A percentile compares a stretch with the other conserved stretches of the same genome.
phyloP scores from a whole-genome alignment of 2,797 vertebrate species.

The Epinephelus malabaricus region DNA sequence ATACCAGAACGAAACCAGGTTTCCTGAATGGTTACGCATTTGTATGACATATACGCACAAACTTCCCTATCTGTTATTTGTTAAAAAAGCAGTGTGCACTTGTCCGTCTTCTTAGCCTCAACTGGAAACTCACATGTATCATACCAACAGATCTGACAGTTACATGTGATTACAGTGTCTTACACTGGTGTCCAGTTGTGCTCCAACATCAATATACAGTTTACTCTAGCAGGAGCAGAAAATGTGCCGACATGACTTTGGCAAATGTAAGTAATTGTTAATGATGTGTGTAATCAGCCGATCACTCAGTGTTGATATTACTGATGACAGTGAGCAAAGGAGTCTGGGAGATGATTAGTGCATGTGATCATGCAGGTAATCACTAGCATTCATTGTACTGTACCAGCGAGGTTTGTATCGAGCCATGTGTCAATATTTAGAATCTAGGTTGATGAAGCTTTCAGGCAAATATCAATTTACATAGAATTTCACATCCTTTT shows the following conservation, averaged over 20 bases:
- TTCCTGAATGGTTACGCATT: not conserved
- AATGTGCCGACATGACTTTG: slow-evolving; percentile 29
- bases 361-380: slow-evolving; percentile 46
- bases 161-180: slow-evolving; percentile 1
- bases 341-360: slow-evolving; percentile 50
- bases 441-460: not conserved
- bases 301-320: slow-evolving; percentile 58
- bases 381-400: slow-evolving; percentile 2
- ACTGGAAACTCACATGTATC: not conserved
- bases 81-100: accelerated
- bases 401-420: not conserved
- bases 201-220: slow-evolving; percentile 29
- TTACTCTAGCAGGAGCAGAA: slow-evolving; percentile 25
- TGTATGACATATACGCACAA: not conserved
- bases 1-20: not conserved
- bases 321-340: slow-evolving; percentile 51
- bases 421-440: slow-evolving; percentile 22
- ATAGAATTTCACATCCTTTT: not conserved
- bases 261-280: slow-evolving; percentile 52
- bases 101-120: not conserved
- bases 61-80: not conserved
- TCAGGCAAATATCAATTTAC: not conserved
- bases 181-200: not conserved
- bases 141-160: not conserved
- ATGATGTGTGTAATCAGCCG: slow-evolving; percentile 68